Base-by-base conservation (phyloP, 2,113 vertebrate species). In the Eubucco bourcierii region DNA sequence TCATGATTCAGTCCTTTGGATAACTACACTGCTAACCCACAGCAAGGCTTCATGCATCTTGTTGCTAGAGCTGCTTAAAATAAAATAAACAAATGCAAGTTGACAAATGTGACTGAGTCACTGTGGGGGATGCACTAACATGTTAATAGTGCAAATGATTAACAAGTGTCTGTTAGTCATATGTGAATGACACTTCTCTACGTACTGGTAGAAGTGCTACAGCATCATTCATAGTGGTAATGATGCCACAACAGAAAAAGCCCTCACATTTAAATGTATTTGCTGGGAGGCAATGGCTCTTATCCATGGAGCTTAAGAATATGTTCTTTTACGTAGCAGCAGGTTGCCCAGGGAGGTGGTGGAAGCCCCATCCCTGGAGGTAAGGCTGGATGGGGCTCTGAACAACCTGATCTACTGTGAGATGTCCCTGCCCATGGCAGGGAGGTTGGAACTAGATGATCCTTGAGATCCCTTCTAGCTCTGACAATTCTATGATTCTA, bases 91-190 rank as follows among this genome's bases (percentile, higher is more conserved):
- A 87, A 90, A 89, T 82, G 33, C 12, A 4, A 71, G 60, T 71
- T 77, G 82, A 33, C 53, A 82, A 71, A 70, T 59, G 67, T 41
- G 71, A 55, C 15, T 66, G 73, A 80, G 83, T 91, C 76, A 90
- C 47, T 39, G 37, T 17, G 33, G 37, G 73, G 84, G n/a, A 47
- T 39, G 71, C 66, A 87, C 67, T 79, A 90, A 58, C 76, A 28
- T 0, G 1, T 70, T 82, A 72, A 58, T 88, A 11, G 1, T n/a
- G 33, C 71, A 80, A 89, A 78, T 47, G 52, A 80, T 91, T 85
- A 78, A 67, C 76, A 83, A 77, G 33, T 82, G 31, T 77, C 74
- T 85, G 6, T 87, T 87, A 92, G 63, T 91, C 90, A 80, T 82
- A 37, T 46, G 19, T 80, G 88, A 83, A 61, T 0, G 12, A 53